Evolutionary conservation across 2,888 invertebrate genomes (phyloP), one percentile per base, ranked within the genome.

Genomic region (Drosophila anceps): DNA sequence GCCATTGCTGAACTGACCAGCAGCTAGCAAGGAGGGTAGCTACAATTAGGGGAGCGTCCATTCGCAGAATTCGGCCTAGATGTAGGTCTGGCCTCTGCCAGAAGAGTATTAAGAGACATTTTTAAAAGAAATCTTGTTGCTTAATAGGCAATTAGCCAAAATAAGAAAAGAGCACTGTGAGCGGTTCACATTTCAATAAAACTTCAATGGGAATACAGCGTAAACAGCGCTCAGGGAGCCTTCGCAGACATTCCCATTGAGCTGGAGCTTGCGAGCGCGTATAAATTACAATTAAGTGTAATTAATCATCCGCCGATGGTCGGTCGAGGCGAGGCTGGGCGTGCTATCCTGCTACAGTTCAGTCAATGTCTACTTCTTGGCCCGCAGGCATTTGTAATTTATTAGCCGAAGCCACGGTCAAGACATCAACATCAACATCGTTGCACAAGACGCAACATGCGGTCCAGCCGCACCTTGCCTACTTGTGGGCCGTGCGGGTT

Each of bases 261-360:
- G 60, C 51, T 57, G 43, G 55, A 51, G 51, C 62, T 58, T 58
- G 79, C 50, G 63, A 27, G 68, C 48, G 70, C 79, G 71, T 73
- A 81, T 84, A 87, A 87, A 87, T 88, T 84, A 82, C 84, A 88
- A 88, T 88, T 88, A 88, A 82, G 75, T 76, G 86, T 84, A 88
- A 88, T 88, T 88, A 88, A 88, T 88, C 87, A 88, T 88, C 63
- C 66, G 66, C 70, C 64, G 48, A 59, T 41, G 55, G 41, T 59
- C n/a, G 46, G 53, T 27, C 31, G 18, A n/a, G 46, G 15, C 46
- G 15, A 20, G 33, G 53, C 33, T 15, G 39, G 33, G 33, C 15
- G 31, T 7, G 10, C 54, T 39, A 27, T 27, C 27, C 37, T 33
- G 29, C 41, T 50, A 24, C 59, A 31, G 50, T 55, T 65, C 48